Percentiles rank a stretch among this genome's conserved stretches.
These are phyloP conservation scores for Poeciliopsis retropinna DNA, from an alignment of 2,113 vertebrate species.

Conservation along the genomic window DNA sequence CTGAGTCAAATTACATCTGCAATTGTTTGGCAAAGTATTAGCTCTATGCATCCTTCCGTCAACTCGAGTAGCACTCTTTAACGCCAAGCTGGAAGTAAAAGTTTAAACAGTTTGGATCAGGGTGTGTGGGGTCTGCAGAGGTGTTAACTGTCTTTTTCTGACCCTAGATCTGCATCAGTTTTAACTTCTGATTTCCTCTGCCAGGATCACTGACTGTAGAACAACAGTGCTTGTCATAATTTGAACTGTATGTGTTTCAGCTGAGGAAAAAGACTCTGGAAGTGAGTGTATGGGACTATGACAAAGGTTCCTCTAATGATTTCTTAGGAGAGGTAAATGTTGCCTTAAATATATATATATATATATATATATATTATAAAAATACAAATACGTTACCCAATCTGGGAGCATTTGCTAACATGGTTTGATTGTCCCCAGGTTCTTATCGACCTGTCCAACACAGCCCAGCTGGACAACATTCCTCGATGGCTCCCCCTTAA, in stretches of 20 bases:
- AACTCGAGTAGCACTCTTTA: too few relatives aligned
- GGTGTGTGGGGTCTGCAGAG: too few relatives aligned
- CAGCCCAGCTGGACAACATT: slow-evolving; percentile 90
- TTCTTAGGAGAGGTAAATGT: slow-evolving; percentile 95
- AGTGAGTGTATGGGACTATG: slow-evolving; percentile 98
- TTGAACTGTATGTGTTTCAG: slow-evolving; percentile 75
- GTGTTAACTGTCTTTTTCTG: too few relatives aligned
- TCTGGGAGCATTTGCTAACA: not conserved
- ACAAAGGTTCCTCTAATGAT: slow-evolving; percentile 96
- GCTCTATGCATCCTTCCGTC: too few relatives aligned
- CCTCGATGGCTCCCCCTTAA: slow-evolving; percentile 93
- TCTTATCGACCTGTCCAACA: slow-evolving; percentile 92
- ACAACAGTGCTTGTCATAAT: not conserved
- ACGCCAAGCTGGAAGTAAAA: too few relatives aligned
- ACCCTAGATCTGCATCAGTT: too few relatives aligned
- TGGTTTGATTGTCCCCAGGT: slow-evolving; percentile 77
- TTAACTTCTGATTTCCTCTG: not conserved
- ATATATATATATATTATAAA: too few relatives aligned
- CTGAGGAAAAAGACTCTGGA: slow-evolving; percentile 98
- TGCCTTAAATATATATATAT: not conserved
- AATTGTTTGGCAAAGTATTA: too few relatives aligned
- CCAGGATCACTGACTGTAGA: not conserved
- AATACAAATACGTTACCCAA: not conserved
- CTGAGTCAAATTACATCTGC: too few relatives aligned
- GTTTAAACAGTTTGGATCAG: too few relatives aligned